Base-by-base conservation (phyloP, 2,888 invertebrate species). In the Agonopterix subpropinquella region DNA sequence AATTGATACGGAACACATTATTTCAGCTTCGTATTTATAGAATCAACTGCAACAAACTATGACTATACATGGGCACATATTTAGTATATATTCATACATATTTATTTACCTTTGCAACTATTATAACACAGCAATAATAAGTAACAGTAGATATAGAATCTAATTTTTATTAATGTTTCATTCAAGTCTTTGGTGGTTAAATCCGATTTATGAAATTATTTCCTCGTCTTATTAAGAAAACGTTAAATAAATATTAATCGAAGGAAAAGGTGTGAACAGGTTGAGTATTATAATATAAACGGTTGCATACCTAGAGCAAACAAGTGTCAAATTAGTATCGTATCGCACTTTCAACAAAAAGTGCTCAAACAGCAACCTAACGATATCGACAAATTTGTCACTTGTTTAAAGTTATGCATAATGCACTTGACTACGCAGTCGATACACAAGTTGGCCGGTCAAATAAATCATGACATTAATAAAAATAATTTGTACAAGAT, bases 401-500 rank as follows among this genome's bases (percentile, higher is more conserved):
- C 52, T 47, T 52, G 61, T 52, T 53, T 58, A 56, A 42, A 11
- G 41, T 18, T n/a, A 39, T 42, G 42, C 42, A 11, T 11, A 55
- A 49, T 55, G 54, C 48, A 47, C 52, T 53, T 50, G 54, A 50
- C 50, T 48, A 47, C 57, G 49, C 53, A 28, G 28, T 28, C 44
- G 43, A 51, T 53, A 55, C 53, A 47, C 47, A 49, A 54, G 55
- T 53, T 54, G 56, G 61, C 58, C 57, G 62, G 62, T 59, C 62
- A 59, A 58, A 67, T 63, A 28, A 28, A 71, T 71, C 67, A 65
- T 69, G 65, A 72, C 72, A 74, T 69, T 63, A 75, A 77, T 75
- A 73, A 76, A 75, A 77, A 71, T 75, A 77, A 81, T 79, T 84
- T 80, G 85, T 81, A 85, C 81, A 84, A 78, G 64, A 73, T 70